Evolutionary conservation across 2,888 invertebrate genomes (phyloP).

Genomic region (Drosophila aldrichi): DNA sequence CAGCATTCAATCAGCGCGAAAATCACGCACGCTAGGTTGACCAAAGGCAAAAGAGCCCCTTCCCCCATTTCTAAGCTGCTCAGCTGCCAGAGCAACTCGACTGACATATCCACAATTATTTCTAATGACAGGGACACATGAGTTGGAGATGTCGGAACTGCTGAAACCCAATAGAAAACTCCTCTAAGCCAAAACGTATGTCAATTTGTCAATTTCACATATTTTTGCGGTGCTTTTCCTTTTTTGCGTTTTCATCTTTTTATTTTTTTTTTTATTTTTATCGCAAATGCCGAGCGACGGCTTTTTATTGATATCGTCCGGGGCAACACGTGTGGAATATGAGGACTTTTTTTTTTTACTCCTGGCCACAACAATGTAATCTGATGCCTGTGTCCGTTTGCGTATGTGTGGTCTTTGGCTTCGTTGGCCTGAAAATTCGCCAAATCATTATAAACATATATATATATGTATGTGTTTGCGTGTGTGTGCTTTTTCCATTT

Average conservation of each 20-base stretch:
- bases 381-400: conserved; percentile 81
- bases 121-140: conserved; percentile 75
- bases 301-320: conserved; percentile 79
- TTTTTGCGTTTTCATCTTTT: conserved; percentile 17
- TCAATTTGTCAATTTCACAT: conserved; percentile 80
- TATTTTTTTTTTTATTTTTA: conserved; percentile 46
- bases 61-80: conserved; percentile 53
- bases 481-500: conserved; percentile 44
- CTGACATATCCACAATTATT: conserved; percentile 64
- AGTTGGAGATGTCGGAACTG: conserved; percentile 28
- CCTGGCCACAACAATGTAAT: conserved; percentile 81
- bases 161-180: conserved; percentile 1
- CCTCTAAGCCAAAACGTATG: conserved; percentile 73
- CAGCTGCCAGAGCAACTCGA: conserved; percentile 39
- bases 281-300: conserved; percentile 64
- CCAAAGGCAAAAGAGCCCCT: conserved; percentile 33
- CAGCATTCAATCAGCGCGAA: conserved; percentile 57
- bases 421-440: conserved; percentile 48
- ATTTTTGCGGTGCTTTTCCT: conserved; percentile 57
- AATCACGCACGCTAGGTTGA: conserved; percentile 59
- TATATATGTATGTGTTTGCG: not conserved
- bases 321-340: conserved; percentile 70
- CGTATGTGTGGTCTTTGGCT: conserved; percentile 33
- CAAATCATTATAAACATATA: conserved; percentile 75
- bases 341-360: conserved; percentile 33